Evolutionary conservation across 2,113 vertebrate genomes (phyloP).

Genomic region (Gavia stellata): DNA sequence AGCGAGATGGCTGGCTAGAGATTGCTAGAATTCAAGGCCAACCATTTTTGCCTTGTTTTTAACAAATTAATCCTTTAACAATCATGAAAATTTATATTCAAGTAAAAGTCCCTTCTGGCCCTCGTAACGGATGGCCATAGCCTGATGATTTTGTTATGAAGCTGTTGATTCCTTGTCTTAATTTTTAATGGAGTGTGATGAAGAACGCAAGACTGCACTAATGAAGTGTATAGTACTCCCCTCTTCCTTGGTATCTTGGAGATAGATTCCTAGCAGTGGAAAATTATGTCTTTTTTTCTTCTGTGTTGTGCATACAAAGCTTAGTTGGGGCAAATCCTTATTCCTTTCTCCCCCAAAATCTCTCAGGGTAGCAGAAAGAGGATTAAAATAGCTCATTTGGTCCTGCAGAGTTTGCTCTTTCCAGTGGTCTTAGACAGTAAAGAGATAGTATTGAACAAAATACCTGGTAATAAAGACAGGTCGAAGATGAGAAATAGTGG

Average conservation of each 20-base stretch:
- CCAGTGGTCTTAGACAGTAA: not conserved
- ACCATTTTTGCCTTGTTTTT: not conserved
- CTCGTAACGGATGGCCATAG: not conserved
- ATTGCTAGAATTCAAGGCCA: not conserved
- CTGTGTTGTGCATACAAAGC: not conserved
- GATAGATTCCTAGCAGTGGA: not conserved
- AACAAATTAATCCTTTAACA: not conserved
- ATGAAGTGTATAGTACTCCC: not conserved
- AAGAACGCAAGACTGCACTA: not conserved
- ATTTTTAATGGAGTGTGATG: not conserved
- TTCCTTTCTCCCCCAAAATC: not conserved
- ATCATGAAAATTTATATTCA: not conserved
- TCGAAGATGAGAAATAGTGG: not conserved
- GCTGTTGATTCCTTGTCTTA: not conserved
- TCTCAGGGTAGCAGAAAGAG: not conserved
- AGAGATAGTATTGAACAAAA: not conserved
- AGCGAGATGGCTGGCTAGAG: not conserved
- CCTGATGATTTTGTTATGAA: not conserved
- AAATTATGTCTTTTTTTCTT: not conserved
- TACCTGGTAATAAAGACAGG: not conserved
- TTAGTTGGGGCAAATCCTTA: not conserved
- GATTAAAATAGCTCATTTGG: not conserved
- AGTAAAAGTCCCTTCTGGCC: not conserved
- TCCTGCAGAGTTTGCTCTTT: not conserved
- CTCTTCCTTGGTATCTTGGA: not conserved